Evolutionary conservation across 2,888 invertebrate species (phyloP).

Genomic region (Alcis repandata): DNA sequence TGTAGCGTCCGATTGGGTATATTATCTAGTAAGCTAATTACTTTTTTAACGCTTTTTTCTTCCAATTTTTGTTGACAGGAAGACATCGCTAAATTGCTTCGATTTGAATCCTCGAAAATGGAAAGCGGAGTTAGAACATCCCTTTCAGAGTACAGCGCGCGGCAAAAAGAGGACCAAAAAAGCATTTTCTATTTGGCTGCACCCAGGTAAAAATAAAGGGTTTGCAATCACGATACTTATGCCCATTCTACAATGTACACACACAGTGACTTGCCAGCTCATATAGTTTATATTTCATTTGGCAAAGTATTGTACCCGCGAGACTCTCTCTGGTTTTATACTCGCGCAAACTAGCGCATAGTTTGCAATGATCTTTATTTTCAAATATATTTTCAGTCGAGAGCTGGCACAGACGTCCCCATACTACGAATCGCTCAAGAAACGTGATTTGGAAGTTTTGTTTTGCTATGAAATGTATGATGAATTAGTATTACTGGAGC

Average conservation of each 20-base stretch:
- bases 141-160: conserved; percentile 92
- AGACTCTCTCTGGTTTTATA: not conserved
- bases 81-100: conserved; percentile 94
- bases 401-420: conserved; percentile 97
- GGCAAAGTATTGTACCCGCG: not conserved
- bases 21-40: no score
- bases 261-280: no score
- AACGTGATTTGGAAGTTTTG: conserved; percentile 95
- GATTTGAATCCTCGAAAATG: conserved; percentile 96
- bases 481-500: conserved; percentile 96
- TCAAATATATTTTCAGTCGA: conserved; percentile 87
- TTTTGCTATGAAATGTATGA: conserved; percentile 99
- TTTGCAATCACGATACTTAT: not conserved
- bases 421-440: conserved; percentile 96
- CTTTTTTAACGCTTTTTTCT: no score
- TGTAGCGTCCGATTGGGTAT: no score
- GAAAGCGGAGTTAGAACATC: conserved; percentile 90
- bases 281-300: no score
- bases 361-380: conserved; percentile 17
- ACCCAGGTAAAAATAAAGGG: conserved; percentile 89
- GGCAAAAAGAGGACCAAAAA: conserved; percentile 92
- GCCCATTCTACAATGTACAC: no score
- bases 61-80: conserved; percentile 86
- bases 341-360: not conserved
- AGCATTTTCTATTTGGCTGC: conserved; percentile 97